Percentiles rank a stretch among this genome's conserved stretches.
Conservation (phyloP, 2,113 vertebrate species). For the Zootoca vivipara region DNA sequence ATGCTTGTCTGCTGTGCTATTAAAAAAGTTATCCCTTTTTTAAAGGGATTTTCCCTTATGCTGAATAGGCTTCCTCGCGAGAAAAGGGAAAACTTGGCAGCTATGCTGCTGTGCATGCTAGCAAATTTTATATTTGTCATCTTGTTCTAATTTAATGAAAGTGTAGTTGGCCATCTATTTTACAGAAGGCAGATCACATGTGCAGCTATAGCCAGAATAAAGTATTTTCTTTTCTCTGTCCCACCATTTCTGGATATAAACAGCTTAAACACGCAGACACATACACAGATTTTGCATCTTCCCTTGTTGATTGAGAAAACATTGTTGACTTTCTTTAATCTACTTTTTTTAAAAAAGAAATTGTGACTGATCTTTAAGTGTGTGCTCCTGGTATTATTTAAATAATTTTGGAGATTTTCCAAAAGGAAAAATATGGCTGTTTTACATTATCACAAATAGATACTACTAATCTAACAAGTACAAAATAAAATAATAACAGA, state of each 20-base stretch:
- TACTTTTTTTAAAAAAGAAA: too few species aligned
- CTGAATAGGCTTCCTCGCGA: too few species aligned
- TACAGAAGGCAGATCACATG: constrained; percentile 53
- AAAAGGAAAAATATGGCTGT: constrained; percentile 12
- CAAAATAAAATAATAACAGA: constrained; percentile 45
- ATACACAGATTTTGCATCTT: not conserved
- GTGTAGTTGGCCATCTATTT: constrained; percentile 66
- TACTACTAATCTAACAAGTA: constrained; percentile 44
- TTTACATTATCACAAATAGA: constrained; percentile 60
- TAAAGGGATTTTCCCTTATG: too few species aligned
- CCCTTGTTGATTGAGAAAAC: too few species aligned
- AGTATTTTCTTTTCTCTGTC: constrained; percentile 40
- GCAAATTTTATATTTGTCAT: constrained; percentile 69
- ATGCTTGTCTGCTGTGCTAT: constrained; percentile 59
- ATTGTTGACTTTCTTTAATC: too few species aligned
- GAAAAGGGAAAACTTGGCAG: too few species aligned
- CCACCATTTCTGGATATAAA: constrained; percentile 59
- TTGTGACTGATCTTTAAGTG: too few species aligned
- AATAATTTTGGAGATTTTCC: too few species aligned
- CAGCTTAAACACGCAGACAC: constrained; percentile 15
- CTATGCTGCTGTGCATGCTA: constrained; percentile 59
- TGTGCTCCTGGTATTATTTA: too few species aligned
- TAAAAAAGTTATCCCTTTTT: too few species aligned
- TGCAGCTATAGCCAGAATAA: constrained; percentile 50
- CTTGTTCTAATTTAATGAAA: constrained; percentile 75